phyloP scores from a whole-genome alignment of 2,113 vertebrate species.

The Lophius piscatorius region DNA sequence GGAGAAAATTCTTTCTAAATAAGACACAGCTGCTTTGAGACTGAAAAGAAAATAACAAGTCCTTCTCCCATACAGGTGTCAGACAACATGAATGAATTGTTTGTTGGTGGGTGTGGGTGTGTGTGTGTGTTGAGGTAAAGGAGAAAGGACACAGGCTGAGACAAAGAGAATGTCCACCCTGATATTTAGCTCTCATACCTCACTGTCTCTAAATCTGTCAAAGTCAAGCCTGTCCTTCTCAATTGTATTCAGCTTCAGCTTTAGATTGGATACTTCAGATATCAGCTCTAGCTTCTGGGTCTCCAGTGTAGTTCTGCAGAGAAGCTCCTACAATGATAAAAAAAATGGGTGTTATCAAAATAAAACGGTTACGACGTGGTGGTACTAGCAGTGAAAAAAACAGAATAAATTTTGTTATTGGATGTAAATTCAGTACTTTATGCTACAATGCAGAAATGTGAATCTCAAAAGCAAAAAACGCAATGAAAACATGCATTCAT shows the following conservation, averaged over 20 bases:
- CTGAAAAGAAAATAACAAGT: constrained; percentile 8
- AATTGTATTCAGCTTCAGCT: constrained; percentile 88
- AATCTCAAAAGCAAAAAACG: neutral
- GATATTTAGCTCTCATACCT: constrained; percentile 78
- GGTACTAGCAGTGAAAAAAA: neutral
- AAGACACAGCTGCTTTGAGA: constrained; percentile 31
- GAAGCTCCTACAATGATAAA: constrained; percentile 84
- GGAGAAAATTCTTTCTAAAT: constrained; percentile 15
- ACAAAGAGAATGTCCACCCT: constrained; percentile 20
- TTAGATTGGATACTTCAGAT: constrained; percentile 93
- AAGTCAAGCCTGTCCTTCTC: constrained; percentile 90
- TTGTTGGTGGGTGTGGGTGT: constrained; percentile 13
- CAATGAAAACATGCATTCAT: neutral
- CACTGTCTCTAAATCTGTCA: constrained; percentile 89
- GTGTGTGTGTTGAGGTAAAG: neutral
- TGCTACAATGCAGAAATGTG: too few relatives aligned
- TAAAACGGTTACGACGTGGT: neutral
- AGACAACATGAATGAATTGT: constrained; percentile 17
- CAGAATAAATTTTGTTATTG: neutral
- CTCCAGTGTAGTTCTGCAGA: constrained; percentile 91
- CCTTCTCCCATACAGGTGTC: constrained; percentile 33
- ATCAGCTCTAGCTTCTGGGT: constrained; percentile 95
- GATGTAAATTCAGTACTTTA: too few relatives aligned
- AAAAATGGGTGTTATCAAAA: neutral
- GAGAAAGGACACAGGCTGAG: constrained; percentile 5